Conservation (phyloP, 53 echinoderm and acorn worm species). For the Actinopyga echinites region DNA sequence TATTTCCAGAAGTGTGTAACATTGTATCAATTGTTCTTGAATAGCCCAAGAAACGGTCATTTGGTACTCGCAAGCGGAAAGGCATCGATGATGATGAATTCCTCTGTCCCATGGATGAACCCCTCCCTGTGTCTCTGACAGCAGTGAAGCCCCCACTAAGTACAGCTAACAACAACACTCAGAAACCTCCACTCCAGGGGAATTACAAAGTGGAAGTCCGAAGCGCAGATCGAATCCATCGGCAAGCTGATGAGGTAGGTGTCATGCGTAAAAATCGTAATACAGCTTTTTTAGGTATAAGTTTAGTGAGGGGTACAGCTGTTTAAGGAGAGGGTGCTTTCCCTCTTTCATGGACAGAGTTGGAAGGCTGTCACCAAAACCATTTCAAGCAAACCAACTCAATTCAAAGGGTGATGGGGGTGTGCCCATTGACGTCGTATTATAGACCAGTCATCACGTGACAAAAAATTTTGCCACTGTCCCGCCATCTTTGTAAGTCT, state of each 20-base stretch:
- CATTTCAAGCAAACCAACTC: no score
- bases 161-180: constrained; percentile 39
- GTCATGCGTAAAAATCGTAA: no score
- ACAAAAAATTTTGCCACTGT: no score
- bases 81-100: constrained; percentile 83
- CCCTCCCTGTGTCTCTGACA: constrained; percentile 59
- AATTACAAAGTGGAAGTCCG: constrained; percentile 85
- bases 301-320: no score
- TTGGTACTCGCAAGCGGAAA: constrained; percentile 63
- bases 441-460: no score
- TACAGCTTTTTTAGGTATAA: no score
- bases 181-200: constrained; percentile 43
- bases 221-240: constrained; percentile 77
- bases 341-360: no score
- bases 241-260: constrained; percentile 80
- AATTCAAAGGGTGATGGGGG: no score
- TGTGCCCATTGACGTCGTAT: no score
- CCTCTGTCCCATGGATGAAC: constrained; percentile 91
- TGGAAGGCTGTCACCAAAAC: no score
- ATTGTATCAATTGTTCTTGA: background rate
- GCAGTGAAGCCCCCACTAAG: background rate
- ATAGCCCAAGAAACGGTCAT: constrained; percentile 90
- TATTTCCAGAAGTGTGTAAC: background rate
- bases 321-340: no score
- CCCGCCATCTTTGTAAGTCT: no score